Conservation (phyloP, 2,113 vertebrate species). For the Sminthopsis crassicaudata region DNA sequence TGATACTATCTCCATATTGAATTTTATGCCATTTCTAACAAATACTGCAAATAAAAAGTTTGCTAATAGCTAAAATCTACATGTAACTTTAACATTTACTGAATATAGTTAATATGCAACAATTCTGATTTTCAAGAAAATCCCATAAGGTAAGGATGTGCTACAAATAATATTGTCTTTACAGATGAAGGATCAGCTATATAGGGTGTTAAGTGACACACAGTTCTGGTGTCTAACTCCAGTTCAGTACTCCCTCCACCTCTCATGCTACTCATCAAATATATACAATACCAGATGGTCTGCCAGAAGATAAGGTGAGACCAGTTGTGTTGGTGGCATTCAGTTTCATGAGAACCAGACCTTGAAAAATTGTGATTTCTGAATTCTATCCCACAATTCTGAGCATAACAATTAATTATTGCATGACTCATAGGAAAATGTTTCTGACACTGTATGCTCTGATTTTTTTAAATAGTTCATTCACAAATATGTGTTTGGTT, state of each 20-base stretch:
- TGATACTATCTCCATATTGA: background rate
- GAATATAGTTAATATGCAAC: background rate
- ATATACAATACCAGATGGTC: background rate
- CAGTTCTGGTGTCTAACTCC: background rate
- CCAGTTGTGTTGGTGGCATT: background rate
- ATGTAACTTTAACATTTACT: background rate
- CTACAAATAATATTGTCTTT: background rate
- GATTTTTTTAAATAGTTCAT: constrained; percentile 19
- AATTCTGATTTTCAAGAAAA: background rate
- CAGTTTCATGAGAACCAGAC: background rate
- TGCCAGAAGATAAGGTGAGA: background rate
- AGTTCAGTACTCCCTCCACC: background rate
- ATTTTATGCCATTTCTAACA: background rate
- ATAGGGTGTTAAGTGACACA: background rate
- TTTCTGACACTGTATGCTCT: background rate
- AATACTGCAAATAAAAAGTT: background rate
- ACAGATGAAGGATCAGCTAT: background rate
- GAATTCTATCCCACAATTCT: background rate
- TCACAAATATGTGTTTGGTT: background rate
- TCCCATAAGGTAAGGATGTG: background rate
- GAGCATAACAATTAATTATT: background rate
- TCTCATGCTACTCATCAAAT: background rate
- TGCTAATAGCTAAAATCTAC: background rate
- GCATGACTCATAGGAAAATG: background rate
- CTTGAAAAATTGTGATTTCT: background rate